Conservation (phyloP, 2,888 invertebrate genomes). For the Agrochola lota region DNA sequence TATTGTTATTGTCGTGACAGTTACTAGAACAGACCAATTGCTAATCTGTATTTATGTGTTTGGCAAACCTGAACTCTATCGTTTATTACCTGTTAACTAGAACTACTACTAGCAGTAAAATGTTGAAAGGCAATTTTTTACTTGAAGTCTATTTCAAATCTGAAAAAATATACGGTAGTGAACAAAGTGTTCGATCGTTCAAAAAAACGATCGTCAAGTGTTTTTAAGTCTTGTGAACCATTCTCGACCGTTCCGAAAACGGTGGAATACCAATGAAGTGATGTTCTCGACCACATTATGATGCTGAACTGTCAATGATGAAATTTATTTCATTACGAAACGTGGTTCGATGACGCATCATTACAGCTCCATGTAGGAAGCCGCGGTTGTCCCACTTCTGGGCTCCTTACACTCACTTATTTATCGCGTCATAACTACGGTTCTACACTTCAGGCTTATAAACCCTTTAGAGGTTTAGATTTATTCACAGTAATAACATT, state of each 20-base stretch:
- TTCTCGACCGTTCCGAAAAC: conserved; percentile 11
- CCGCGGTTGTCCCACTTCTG: conserved; percentile 38
- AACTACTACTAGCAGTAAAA: no score
- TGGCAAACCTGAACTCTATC: no score
- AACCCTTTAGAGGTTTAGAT: conserved; percentile 47
- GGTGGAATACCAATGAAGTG: conserved; percentile 34
- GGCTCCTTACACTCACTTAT: conserved; percentile 33
- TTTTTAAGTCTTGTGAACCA: conserved; percentile 13
- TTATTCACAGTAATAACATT: conserved; percentile 54
- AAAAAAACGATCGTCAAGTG: conserved; percentile 4
- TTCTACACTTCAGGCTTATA: conserved; percentile 29
- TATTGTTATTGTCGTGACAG: conserved; percentile 42
- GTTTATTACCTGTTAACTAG: no score
- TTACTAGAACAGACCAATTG: conserved; percentile 23
- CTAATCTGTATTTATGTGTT: conserved; percentile 41
- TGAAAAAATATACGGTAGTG: neutral
- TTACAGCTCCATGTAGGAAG: conserved; percentile 59
- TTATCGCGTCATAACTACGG: conserved; percentile 48
- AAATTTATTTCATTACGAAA: conserved; percentile 55
- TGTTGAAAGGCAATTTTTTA: neutral
- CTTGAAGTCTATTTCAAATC: neutral
- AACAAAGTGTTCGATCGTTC: neutral
- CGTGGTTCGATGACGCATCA: conserved; percentile 55
- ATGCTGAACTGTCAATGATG: conserved; percentile 55
- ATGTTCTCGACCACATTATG: conserved; percentile 46